Conservation (phyloP, 23 tunicate genomes). For the Trididemnum nubilum region DNA sequence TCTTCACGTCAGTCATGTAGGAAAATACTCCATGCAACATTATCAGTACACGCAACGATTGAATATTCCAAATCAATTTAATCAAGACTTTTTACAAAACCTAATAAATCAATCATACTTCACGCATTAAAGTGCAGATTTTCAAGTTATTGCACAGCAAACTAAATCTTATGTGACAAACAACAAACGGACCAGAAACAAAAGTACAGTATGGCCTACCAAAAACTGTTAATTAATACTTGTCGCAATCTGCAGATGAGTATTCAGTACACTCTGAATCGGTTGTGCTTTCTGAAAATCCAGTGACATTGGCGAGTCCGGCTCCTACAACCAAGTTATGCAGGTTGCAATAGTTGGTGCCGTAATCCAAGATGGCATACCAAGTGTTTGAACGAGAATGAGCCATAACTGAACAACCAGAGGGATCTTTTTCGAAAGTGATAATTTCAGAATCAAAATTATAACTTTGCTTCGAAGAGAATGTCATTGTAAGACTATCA, state of each 20-base stretch:
- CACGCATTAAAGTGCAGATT: no score
- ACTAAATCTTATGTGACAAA: no score
- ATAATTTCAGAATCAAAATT: neutral
- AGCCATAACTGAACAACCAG: conserved; percentile 43
- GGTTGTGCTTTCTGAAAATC: conserved; percentile 39
- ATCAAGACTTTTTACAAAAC: no score
- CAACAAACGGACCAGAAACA: no score
- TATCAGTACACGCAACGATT: no score
- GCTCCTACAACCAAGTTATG: conserved; percentile 75
- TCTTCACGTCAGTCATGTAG: no score
- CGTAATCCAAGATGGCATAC: conserved; percentile 91
- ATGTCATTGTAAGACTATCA: conserved; percentile 53
- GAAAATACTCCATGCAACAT: no score
- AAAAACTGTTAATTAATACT: no score
- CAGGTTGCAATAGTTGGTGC: conserved; percentile 90
- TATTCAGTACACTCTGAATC: conserved; percentile 76
- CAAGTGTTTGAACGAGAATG: conserved; percentile 59
- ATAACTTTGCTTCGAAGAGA: neutral
- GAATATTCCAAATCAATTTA: no score
- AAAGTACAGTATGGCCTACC: no score
- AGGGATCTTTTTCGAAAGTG: conserved; percentile 14
- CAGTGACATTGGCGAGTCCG: conserved; percentile 33
- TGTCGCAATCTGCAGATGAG: conserved; percentile 61
- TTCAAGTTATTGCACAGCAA: no score
- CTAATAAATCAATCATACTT: no score